A percentile compares a stretch with the other conserved stretches of the same genome.
These are phyloP conservation scores for Mormyrops attenuatus DNA, from an alignment of 2,797 vertebrate genomes.

Conservation along the genomic window DNA sequence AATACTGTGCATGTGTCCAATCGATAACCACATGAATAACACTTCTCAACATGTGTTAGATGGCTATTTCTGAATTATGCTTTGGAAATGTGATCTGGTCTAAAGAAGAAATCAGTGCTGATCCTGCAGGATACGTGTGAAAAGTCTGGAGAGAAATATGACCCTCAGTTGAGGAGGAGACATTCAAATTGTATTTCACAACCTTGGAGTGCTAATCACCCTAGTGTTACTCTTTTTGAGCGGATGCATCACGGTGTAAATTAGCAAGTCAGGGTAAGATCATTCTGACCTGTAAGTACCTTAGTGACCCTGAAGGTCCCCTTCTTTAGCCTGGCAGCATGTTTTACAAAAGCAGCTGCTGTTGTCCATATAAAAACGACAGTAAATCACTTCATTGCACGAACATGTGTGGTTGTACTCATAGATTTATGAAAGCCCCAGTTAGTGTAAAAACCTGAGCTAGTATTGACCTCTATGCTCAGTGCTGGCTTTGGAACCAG, in stretches of 20 bases:
- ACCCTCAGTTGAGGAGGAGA: neutral
- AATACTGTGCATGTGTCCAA: neutral
- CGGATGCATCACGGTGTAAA: neutral
- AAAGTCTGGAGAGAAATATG: neutral
- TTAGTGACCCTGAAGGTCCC: neutral
- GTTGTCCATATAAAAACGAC: neutral
- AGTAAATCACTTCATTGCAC: neutral
- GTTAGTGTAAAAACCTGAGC: neutral
- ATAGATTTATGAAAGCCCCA: neutral
- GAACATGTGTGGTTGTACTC: neutral
- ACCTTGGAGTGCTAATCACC: neutral
- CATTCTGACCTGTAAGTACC: neutral
- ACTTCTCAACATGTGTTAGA: neutral
- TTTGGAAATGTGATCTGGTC: neutral
- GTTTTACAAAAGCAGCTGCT: neutral
- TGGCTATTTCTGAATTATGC: neutral
- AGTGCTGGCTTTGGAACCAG: neutral
- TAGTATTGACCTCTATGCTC: neutral
- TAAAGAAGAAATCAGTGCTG: neutral
- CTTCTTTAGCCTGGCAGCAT: neutral
- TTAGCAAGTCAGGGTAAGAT: neutral
- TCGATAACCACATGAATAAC: neutral
- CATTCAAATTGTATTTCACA: neutral
- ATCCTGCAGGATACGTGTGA: neutral
- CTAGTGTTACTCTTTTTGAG: neutral